phyloP scores from a whole-genome alignment of 2,888 invertebrate genomes.

The Watsonalla cultraria region DNA sequence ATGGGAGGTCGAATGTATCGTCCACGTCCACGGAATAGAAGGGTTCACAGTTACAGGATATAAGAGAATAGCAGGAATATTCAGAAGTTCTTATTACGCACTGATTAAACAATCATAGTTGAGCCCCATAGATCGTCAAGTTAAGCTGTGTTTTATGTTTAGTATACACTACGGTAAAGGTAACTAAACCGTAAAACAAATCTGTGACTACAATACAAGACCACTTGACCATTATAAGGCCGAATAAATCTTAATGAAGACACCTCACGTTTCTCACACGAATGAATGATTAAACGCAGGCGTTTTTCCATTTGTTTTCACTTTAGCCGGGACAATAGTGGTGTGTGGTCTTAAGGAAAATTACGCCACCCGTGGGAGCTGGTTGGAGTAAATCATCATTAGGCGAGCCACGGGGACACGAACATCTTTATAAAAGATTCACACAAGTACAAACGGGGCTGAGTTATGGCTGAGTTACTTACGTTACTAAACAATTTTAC shows the following conservation, averaged over 20 bases:
- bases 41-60: too few species aligned
- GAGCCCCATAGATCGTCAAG: too few species aligned
- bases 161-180: too few species aligned
- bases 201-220: constrained; percentile 9
- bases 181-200: too few species aligned
- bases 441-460: constrained; percentile 66
- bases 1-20: too few species aligned
- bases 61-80: too few species aligned
- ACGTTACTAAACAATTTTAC: constrained; percentile 22
- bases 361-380: constrained; percentile 68
- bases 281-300: constrained; percentile 73
- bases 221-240: constrained; percentile 49
- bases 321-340: constrained; percentile 60
- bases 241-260: constrained; percentile 68
- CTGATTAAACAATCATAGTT: too few species aligned
- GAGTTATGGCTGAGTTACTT: constrained; percentile 47
- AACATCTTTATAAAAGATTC: constrained; percentile 74
- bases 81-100: too few species aligned
- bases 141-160: too few species aligned
- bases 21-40: too few species aligned
- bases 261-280: constrained; percentile 41
- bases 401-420: constrained; percentile 52
- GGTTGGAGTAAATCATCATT: constrained; percentile 70
- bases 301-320: constrained; percentile 73
- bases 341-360: constrained; percentile 64